Percentiles rank a stretch among this genome's conserved stretches.
Evolutionary conservation across 2,113 vertebrate species (phyloP).

Genomic region (Probosciger aterrimus): DNA sequence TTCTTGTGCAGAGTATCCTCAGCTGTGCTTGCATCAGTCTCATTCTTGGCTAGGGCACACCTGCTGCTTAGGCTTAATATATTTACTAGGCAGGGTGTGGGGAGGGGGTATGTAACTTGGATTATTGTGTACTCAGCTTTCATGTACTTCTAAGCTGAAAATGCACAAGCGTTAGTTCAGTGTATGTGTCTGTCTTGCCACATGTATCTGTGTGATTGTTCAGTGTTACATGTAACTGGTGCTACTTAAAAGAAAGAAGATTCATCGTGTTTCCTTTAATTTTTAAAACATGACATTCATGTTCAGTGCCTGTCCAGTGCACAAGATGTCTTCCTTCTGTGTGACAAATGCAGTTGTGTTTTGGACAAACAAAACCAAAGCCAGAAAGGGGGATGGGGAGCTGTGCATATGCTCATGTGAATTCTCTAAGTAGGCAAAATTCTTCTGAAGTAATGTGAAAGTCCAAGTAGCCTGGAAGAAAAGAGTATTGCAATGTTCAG

Average conservation of each 20-base stretch:
- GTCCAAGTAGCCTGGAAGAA: background rate
- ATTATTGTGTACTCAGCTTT: background rate
- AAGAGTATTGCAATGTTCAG: background rate
- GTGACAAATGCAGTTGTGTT: background rate
- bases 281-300: background rate
- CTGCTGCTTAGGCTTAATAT: background rate
- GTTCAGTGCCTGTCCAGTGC: background rate
- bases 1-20: background rate
- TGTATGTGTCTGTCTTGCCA: background rate
- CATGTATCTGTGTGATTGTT: background rate
- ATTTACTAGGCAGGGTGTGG: background rate
- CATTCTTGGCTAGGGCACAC: background rate
- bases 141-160: background rate
- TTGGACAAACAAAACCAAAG: background rate
- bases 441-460: background rate
- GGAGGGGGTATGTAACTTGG: background rate
- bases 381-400: background rate
- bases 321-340: background rate
- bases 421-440: background rate
- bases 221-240: background rate
- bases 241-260: background rate
- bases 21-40: background rate
- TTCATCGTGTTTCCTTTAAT: background rate
- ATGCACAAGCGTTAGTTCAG: background rate
- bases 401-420: background rate